Evolutionary conservation across 2,113 vertebrate species (phyloP).

Genomic region (Trinectes maculatus): DNA sequence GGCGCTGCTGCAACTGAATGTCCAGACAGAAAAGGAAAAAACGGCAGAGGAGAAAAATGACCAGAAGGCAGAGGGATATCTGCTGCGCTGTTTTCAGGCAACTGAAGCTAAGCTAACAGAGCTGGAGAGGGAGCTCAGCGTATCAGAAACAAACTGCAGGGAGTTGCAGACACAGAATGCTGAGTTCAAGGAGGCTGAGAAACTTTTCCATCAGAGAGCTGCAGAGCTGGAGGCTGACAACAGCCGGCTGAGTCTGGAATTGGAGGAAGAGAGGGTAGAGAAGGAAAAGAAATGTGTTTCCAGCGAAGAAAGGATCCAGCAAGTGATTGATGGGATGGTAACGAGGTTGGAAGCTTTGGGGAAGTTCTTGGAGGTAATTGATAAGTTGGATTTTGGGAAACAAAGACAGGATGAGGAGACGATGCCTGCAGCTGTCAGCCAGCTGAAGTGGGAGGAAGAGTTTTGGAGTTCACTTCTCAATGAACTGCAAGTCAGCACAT

Average conservation of each 20-base stretch:
- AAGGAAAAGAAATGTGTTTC: slow-evolving; percentile 8
- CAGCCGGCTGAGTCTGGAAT: slow-evolving; percentile 24
- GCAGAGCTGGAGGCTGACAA: slow-evolving; percentile 35
- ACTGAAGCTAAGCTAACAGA: slow-evolving; percentile 50
- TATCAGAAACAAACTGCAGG: slow-evolving; percentile 35
- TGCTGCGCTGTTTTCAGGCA: slow-evolving; percentile 45
- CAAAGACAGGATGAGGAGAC: slow-evolving; percentile 25
- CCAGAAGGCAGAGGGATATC: slow-evolving; percentile 37
- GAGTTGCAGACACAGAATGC: slow-evolving; percentile 49
- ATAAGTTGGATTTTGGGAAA: slow-evolving; percentile 31
- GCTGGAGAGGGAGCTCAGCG: slow-evolving; percentile 48
- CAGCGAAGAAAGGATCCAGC: slow-evolving; percentile 49
- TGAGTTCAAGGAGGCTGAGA: slow-evolving; percentile 34
- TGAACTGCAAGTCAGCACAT: slow-evolving; percentile 26
- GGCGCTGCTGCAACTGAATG: slow-evolving; percentile 46
- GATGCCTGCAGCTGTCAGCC: slow-evolving; percentile 8
- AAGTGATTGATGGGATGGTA: slow-evolving; percentile 46
- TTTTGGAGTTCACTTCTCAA: slow-evolving; percentile 61
- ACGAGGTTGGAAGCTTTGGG: slow-evolving; percentile 54
- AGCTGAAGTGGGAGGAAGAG: slow-evolving; percentile 59
- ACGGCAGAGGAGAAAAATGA: neutral
- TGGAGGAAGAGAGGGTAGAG: slow-evolving; percentile 16
- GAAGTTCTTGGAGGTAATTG: slow-evolving; percentile 58
- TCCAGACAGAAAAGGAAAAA: neutral
- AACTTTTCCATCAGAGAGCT: slow-evolving; percentile 2